Evolutionary conservation across 2,797 vertebrate genomes (phyloP), one percentile per base, ranked within the genome.

Genomic region (Loriculus beryllinus): DNA sequence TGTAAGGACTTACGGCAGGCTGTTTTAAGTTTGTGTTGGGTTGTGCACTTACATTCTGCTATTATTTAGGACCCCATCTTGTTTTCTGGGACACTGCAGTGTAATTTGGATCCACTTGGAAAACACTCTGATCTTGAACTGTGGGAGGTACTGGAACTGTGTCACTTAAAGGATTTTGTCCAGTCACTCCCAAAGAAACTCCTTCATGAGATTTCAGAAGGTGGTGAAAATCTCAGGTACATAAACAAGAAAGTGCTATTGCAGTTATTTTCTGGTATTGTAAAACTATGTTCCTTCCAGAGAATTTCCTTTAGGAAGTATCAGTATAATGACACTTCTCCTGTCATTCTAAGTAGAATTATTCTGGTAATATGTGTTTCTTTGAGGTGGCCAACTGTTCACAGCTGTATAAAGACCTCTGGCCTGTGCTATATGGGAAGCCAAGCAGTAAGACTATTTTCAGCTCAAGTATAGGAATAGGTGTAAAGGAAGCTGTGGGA

Each of bases 161-260:
- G 96, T 92, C 87, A 98, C 80, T 84, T 98, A 29, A 98, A 97
- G 82, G 86, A 96, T 65, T 97, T 95, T 95, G 97, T 97, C 49
- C 91, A 90, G 43, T 95, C 95, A 14, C 91, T 98, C 57, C 96
- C 97, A 68, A 92, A 93, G 88, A 98, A 97, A 63, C 84, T 98
- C 47, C 94, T 96, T 43, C 94, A 97, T 93, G 95, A 97, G 62
- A 85, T 98, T 80, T 95, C 96, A 56, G 97, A 97, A 80, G 95
- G 97, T 29, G 96, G 96, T 68, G 95, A 97, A 83, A 97, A 97
- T 79, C 88, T 98, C 88, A 98, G 97, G 97, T 98, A 92, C 75
- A 40, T 51, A 52, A 40, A 51, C 26, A 80, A 83, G 63, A 39
- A 52, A 29, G 29, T 67, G 42, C 47, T 35, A n/a, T 40, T 70